These are phyloP conservation scores for Heterotis niloticus DNA, from an alignment of 2,113 vertebrate species.

Conservation along the genomic window DNA sequence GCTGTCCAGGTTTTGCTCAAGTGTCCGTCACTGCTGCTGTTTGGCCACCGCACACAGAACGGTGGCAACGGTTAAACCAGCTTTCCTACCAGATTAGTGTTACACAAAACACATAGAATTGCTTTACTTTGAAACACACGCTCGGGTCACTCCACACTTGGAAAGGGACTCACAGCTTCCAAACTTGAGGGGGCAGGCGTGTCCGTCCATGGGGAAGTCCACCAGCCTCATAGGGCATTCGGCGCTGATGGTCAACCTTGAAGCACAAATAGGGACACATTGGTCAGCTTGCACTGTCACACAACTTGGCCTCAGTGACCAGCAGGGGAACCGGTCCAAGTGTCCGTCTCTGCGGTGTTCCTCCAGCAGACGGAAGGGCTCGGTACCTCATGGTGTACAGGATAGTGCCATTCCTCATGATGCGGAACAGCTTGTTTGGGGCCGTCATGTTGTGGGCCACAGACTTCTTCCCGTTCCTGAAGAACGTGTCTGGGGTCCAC, in stretches of 20 bases:
- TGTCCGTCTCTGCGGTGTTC: too few relatives aligned
- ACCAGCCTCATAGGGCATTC: constrained; percentile 97
- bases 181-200: constrained; percentile 96
- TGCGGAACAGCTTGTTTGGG: constrained; percentile 95
- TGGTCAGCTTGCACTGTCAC: background rate
- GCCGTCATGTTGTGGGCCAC: constrained; percentile 98
- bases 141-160: background rate
- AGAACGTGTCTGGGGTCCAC: constrained; percentile 99
- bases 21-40: too few relatives aligned
- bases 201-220: constrained; percentile 98
- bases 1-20: too few relatives aligned
- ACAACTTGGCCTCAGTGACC: background rate
- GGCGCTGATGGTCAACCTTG: constrained; percentile 92
- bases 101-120: too few relatives aligned
- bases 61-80: too few relatives aligned
- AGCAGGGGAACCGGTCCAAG: background rate
- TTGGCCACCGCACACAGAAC: too few relatives aligned
- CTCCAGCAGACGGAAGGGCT: too few relatives aligned
- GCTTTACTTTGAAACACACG: background rate
- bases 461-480: constrained; percentile 95
- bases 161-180: constrained; percentile 88
- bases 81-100: too few relatives aligned
- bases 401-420: constrained; percentile 98
- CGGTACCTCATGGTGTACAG: constrained; percentile 96
- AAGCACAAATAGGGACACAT: constrained; percentile 30